Percentiles rank a stretch among this genome's conserved stretches.
Conservation (phyloP, 2,113 vertebrate genomes). For the Caretta caretta region DNA sequence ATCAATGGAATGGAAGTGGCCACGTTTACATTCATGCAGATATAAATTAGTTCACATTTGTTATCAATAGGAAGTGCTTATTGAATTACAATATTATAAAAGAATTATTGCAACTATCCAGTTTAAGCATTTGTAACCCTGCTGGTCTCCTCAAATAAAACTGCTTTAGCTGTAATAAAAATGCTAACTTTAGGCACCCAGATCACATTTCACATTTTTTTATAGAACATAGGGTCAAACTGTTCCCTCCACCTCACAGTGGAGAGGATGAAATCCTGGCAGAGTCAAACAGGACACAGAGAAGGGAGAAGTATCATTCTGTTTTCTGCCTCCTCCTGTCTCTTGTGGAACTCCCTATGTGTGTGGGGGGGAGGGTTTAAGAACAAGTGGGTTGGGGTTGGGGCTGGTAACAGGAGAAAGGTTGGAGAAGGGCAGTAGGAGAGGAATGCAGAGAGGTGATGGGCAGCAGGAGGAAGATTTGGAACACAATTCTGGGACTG, state of each 20-base stretch:
- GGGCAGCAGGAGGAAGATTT: background rate
- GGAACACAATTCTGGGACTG: background rate
- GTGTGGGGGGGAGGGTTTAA: background rate
- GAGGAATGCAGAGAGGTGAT: background rate
- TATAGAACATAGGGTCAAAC: fast-evolving
- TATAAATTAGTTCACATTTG: background rate
- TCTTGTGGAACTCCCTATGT: fast-evolving
- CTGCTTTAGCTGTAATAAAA: fast-evolving
- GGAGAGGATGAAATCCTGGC: fast-evolving
- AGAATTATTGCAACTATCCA: fast-evolving
- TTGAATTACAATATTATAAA: fast-evolving
- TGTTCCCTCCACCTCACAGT: fast-evolving
- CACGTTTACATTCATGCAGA: background rate
- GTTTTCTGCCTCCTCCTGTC: background rate
- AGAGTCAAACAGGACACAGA: background rate
- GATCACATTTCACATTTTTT: background rate
- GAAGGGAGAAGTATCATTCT: background rate
- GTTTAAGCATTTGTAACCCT: background rate
- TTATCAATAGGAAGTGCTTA: background rate
- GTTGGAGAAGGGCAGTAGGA: background rate
- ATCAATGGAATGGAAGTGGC: background rate
- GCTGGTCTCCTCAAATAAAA: fast-evolving
- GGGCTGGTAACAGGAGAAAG: background rate
- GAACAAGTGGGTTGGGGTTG: fast-evolving
- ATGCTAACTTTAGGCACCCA: fast-evolving